Conservation (phyloP, 2,797 vertebrate species). For the Anguilla anguilla region DNA sequence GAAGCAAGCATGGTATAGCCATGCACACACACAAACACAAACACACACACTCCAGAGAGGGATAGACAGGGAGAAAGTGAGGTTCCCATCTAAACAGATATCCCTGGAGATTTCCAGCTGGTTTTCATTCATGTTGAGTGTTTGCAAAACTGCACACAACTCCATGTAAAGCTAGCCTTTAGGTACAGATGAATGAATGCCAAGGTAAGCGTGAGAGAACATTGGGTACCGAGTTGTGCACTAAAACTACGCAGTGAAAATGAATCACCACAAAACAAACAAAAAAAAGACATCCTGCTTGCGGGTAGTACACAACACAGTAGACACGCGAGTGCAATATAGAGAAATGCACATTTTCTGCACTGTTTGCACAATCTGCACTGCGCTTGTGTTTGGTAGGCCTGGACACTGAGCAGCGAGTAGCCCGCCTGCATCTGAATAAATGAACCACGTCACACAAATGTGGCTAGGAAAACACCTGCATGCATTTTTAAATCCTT, state of each 20-base stretch:
- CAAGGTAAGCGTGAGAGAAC: conserved; percentile 55
- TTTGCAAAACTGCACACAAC: conserved; percentile 37
- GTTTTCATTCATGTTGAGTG: conserved; percentile 33
- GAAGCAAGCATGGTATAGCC: neutral
- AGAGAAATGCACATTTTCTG: neutral
- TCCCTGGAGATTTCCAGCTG: conserved; percentile 26
- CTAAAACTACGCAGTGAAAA: conserved; percentile 43
- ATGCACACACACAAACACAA: neutral
- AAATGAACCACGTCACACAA: neutral
- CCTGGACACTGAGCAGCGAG: neutral
- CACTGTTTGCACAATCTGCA: neutral
- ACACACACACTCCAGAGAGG: neutral
- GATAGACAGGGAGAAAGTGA: neutral
- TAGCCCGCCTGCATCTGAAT: neutral
- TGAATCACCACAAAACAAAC: conserved; percentile 48
- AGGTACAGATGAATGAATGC: conserved; percentile 49
- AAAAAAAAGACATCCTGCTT: conserved; percentile 10
- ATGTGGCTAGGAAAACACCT: neutral
- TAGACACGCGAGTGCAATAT: neutral
- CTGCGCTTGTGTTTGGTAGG: neutral
- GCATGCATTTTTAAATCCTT: neutral
- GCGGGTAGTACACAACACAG: neutral
- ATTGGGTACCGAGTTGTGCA: conserved; percentile 55
- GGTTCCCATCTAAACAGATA: neutral
- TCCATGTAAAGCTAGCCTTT: conserved; percentile 46